Percentiles rank a stretch among this genome's conserved stretches.
Conservation (phyloP, 2,797 vertebrate species). For the Hozukius guyotensis region DNA sequence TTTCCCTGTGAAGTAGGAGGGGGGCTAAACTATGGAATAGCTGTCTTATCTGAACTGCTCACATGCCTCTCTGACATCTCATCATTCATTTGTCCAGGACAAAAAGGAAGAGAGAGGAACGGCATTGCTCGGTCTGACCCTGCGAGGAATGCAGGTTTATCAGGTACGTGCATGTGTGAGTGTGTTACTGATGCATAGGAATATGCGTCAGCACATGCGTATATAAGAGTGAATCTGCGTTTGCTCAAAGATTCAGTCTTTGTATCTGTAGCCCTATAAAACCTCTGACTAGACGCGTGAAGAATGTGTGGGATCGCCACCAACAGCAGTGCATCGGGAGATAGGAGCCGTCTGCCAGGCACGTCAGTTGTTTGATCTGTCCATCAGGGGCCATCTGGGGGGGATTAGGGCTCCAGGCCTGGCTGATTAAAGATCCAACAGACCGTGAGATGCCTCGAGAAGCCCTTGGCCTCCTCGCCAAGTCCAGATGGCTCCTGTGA, state of each 20-base stretch:
- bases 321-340: constrained; percentile 62
- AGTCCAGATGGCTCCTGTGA: constrained; percentile 63
- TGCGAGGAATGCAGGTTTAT: constrained; percentile 93
- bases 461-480: constrained; percentile 47
- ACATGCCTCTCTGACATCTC: constrained; percentile 72
- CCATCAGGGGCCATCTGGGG: constrained; percentile 76
- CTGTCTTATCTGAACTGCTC: constrained; percentile 71
- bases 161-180: constrained; percentile 82
- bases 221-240: constrained; percentile 50
- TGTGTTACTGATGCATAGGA: constrained; percentile 42
- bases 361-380: constrained; percentile 79
- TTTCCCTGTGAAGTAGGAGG: constrained; percentile 23
- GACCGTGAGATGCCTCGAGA: constrained; percentile 69
- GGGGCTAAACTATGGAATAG: constrained; percentile 39
- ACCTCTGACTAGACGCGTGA: constrained; percentile 52
- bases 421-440: constrained; percentile 72
- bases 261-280: constrained; percentile 41
- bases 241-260: constrained; percentile 52
- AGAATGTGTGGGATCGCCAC: constrained; percentile 79
- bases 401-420: constrained; percentile 75
- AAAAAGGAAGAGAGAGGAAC: constrained; percentile 90
- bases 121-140: constrained; percentile 90
- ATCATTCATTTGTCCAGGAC: constrained; percentile 84
- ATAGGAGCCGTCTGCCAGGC: constrained; percentile 72
- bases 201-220: constrained; percentile 34